A percentile compares a stretch with the other conserved stretches of the same genome.
Evolutionary conservation across 2,888 invertebrate genomes (phyloP).

Genomic region (Saturnia pavonia): DNA sequence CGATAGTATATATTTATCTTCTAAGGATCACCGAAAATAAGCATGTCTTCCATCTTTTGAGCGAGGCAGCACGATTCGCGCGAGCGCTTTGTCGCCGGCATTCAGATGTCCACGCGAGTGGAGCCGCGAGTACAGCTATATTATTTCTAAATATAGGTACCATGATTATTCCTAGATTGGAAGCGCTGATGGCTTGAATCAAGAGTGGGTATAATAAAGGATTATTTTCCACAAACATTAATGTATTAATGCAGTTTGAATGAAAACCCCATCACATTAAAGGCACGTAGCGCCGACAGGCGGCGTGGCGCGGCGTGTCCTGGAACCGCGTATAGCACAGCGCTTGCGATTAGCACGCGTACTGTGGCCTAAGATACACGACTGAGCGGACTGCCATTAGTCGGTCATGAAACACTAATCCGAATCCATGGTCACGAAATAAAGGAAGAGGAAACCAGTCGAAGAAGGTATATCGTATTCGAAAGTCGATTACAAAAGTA

Average conservation of each 20-base stretch:
- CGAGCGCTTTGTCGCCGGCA: too few relatives aligned
- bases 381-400: not conserved
- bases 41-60: too few relatives aligned
- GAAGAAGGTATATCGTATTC: too few relatives aligned
- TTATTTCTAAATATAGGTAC: not conserved
- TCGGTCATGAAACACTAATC: too few relatives aligned
- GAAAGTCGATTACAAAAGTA: too few relatives aligned
- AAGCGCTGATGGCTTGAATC: not conserved
- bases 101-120: too few relatives aligned
- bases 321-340: slow-evolving; percentile 59
- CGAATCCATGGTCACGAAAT: too few relatives aligned
- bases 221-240: slow-evolving; percentile 7
- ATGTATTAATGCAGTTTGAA: slow-evolving; percentile 26
- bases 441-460: too few relatives aligned
- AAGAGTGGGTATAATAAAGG: not conserved
- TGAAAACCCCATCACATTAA: slow-evolving; percentile 34
- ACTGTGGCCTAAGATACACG: slow-evolving; percentile 30
- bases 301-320: slow-evolving; percentile 50
- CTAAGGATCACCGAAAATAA: too few relatives aligned
- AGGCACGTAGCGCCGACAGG: not conserved
- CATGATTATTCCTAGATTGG: not conserved
- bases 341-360: slow-evolving; percentile 51
- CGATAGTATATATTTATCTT: too few relatives aligned
- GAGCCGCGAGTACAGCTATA: too few relatives aligned
- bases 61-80: too few relatives aligned